Evolutionary conservation across 1,140 invertebrate genomes (phyloP).

Genomic region (Drosophila willistoni): DNA sequence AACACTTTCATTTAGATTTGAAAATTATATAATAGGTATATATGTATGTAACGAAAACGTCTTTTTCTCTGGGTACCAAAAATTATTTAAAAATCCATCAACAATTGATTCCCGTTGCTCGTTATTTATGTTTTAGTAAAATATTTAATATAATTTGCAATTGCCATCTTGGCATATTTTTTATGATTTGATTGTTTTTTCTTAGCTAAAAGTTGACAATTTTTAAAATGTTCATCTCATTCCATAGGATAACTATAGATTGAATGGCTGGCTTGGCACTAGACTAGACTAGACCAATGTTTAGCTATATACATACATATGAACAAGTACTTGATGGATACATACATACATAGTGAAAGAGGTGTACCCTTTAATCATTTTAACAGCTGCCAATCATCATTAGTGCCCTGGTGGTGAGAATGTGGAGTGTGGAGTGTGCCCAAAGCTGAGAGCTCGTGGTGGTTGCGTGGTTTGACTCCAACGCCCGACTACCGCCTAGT

Average conservation of each 20-base stretch:
- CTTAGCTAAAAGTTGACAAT: no score
- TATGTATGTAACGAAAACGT: no score
- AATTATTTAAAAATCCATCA: no score
- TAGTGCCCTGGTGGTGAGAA: conserved; percentile 34
- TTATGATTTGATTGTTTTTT: no score
- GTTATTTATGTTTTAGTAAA: no score
- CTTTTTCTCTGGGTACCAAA: no score
- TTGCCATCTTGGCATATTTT: no score
- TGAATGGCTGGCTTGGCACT: background rate
- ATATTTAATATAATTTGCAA: no score
- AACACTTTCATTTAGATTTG: no score
- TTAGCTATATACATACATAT: background rate
- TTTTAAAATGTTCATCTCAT: no score
- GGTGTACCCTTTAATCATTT: conserved; percentile 64
- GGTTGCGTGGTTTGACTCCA: conserved; percentile 34
- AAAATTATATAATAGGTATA: no score
- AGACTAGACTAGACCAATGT: background rate
- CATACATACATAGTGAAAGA: background rate
- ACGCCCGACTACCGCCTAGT: background rate
- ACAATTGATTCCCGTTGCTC: no score
- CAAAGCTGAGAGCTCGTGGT: conserved; percentile 23
- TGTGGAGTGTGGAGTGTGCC: background rate
- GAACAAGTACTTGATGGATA: background rate
- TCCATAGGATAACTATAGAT: background rate
- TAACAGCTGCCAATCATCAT: conserved; percentile 74